These are phyloP conservation scores for Dicycla oo DNA, from an alignment of 2,888 invertebrate species.

Conservation along the genomic window DNA sequence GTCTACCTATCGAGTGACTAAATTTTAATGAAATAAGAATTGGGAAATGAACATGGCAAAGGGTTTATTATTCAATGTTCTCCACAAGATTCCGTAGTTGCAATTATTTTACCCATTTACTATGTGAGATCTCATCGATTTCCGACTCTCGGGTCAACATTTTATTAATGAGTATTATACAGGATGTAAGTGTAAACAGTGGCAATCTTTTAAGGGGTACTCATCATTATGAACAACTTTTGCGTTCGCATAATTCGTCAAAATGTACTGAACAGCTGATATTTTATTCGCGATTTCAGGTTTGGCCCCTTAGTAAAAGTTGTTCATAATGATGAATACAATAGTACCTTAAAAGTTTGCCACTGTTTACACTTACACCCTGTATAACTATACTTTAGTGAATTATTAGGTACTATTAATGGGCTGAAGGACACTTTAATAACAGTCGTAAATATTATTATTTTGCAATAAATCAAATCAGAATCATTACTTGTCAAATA, in stretches of 20 bases:
- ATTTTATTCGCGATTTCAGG: too few species aligned
- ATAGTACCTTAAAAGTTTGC: too few species aligned
- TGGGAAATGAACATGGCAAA: not conserved
- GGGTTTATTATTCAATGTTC: not conserved
- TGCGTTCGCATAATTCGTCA: too few species aligned
- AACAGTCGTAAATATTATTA: slow-evolving; percentile 1
- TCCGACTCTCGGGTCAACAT: not conserved
- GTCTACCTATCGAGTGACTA: not conserved
- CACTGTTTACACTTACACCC: too few species aligned
- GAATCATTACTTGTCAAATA: slow-evolving; percentile 4
- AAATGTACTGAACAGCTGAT: too few species aligned
- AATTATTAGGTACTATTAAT: slow-evolving; percentile 4
- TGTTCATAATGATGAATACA: too few species aligned
- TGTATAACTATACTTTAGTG: not conserved
- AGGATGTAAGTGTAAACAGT: too few species aligned
- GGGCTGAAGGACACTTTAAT: not conserved
- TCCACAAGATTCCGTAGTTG: not conserved
- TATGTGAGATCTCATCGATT: not conserved
- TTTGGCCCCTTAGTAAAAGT: too few species aligned
- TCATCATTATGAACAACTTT: too few species aligned
- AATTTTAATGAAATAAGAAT: not conserved
- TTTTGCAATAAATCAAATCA: slow-evolving; percentile 1
- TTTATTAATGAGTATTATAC: not conserved
- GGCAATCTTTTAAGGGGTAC: too few species aligned
- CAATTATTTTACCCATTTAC: not conserved